Evolutionary conservation across 2,888 invertebrate species (phyloP), one percentile per base, ranked within the genome.

Genomic region (Parnassius orleans): DNA sequence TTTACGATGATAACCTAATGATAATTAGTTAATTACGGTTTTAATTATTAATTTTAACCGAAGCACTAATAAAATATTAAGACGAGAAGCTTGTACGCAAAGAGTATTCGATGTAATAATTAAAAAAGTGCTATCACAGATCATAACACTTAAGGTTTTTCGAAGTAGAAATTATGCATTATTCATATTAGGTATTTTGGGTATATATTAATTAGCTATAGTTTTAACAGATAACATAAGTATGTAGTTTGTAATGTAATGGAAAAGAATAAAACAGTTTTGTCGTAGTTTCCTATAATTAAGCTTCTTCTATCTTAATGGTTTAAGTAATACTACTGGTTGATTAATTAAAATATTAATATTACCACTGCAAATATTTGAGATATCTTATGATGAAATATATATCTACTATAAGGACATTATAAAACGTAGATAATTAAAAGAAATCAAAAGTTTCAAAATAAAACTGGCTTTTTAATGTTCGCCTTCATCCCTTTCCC

Each of bases 21-120:
- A 91, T 92, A 92, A 92, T 92, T 92, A 92, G 92, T 92, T 92
- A 92, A 92, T 92, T 92, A 92, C 92, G 92, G 92, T 92, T 91
- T 81, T 86, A 92, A 92, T 87, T 85, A 90, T 86, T 92, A 90
- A 89, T 88, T 87, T 84, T 89, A 90, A 90, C 82, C 78, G 83
- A 84, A 87, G 77, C 87, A 87, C 85, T 88, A 63, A 59, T 59
- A 86, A 87, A 86, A 78, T 71, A 75, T 71, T 89, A 88, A 89
- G 88, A 86, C 83, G 83, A 85, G 79, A 89, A 84, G 87, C 88
- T 89, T 90, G 87, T 89, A 89, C 78, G 89, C 86, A 86, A 80
- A 77, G 80, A 82, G 77, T 83, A 81, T 84, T 89, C 83, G 82
- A 89, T 90, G 88, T 92, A 86, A 87, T 81, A 79, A 78, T 76